phyloP scores from a whole-genome alignment of 2,797 vertebrate species.

The Gymnothorax javanicus region DNA sequence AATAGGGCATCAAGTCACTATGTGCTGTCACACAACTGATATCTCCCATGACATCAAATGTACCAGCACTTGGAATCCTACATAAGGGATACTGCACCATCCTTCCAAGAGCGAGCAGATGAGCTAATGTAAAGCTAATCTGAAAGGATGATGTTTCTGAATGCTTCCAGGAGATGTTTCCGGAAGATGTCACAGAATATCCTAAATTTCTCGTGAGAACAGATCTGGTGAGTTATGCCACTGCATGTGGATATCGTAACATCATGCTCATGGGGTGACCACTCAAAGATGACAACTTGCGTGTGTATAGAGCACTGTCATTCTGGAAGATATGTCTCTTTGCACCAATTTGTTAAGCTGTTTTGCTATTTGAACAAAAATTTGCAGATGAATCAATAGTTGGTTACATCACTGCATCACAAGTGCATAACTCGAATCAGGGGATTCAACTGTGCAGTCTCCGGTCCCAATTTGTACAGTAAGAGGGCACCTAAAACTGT shows the following conservation, averaged over 20 bases:
- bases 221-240: background rate
- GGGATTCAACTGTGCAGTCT: too few relatives aligned
- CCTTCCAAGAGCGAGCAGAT: background rate
- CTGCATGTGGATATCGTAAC: background rate
- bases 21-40: background rate
- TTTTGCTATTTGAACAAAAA: too few relatives aligned
- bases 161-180: background rate
- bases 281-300: background rate
- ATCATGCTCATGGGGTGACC: conserved; percentile 2
- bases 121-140: background rate
- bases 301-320: too few relatives aligned
- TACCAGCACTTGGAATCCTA: background rate
- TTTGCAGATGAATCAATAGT: too few relatives aligned
- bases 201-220: background rate
- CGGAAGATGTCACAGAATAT: background rate
- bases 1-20: too few relatives aligned
- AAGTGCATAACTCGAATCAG: too few relatives aligned
- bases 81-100: background rate
- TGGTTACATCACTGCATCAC: too few relatives aligned
- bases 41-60: background rate
- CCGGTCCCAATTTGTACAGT: too few relatives aligned
- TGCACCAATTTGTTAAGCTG: too few relatives aligned
- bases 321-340: too few relatives aligned
- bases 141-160: background rate
- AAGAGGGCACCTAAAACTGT: too few relatives aligned